phyloP scores from a whole-genome alignment of 1,140 invertebrate genomes.

The Octopus bimaculoides region DNA sequence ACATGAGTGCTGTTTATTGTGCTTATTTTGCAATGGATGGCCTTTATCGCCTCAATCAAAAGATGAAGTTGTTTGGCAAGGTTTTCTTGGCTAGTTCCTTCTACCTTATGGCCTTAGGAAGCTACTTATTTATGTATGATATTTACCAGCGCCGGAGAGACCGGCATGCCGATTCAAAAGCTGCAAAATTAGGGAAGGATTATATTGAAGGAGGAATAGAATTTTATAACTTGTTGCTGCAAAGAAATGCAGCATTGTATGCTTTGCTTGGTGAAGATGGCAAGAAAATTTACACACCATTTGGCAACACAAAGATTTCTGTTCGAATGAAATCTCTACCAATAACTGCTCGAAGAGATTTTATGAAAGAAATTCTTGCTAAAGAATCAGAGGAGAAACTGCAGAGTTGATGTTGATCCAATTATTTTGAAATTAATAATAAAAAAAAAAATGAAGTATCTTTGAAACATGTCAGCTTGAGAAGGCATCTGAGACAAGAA shows the following conservation, averaged over 20 bases:
- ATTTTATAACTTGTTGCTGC: constrained; percentile 71
- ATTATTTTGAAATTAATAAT: too few relatives aligned
- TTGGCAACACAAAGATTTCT: constrained; percentile 62
- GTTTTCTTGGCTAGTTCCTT: constrained; percentile 63
- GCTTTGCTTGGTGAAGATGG: constrained; percentile 63
- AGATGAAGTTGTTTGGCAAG: constrained; percentile 58
- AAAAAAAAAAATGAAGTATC: too few relatives aligned
- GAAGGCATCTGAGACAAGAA: too few relatives aligned
- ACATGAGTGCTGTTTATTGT: constrained; percentile 59
- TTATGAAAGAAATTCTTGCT: constrained; percentile 55
- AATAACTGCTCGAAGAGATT: constrained; percentile 25
- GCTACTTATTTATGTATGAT: constrained; percentile 69
- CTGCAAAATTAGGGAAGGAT: constrained; percentile 63
- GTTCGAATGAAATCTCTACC: constrained; percentile 25
- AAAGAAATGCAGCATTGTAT: constrained; percentile 72
- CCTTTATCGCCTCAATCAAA: constrained; percentile 62
- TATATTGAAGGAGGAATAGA: constrained; percentile 72
- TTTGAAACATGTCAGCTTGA: too few relatives aligned
- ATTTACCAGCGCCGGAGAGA: constrained; percentile 65
- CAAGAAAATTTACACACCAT: constrained; percentile 63
- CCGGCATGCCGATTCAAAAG: constrained; percentile 62
- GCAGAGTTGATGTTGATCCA: too few relatives aligned
- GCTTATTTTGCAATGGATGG: constrained; percentile 59
- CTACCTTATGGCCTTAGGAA: constrained; percentile 61
- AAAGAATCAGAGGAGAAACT: neutral